Base-by-base conservation (phyloP, 2,888 invertebrate genomes). In the Leucophenga montana region DNA sequence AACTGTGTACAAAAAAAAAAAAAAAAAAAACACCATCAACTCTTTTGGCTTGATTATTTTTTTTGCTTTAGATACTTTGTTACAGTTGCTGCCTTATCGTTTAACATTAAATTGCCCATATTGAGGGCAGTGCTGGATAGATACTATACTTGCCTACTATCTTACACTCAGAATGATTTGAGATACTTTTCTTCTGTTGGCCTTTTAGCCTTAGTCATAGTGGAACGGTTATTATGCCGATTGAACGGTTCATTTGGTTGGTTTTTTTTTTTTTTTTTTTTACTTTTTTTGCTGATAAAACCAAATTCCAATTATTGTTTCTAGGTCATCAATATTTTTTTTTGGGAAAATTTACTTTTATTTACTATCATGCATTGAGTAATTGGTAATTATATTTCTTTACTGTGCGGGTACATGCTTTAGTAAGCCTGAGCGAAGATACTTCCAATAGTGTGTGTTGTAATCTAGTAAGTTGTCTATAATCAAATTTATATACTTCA, bases 61-160 rank as follows among this genome's bases (percentile, higher is more conserved):
- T n/a, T 53, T 61, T 53, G 6, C 39, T 48, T 39, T 66, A 61
- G 65, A 16, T 44, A n/a, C 11, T 22, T 48, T 39, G 65, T 56
- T 20, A 54, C 56, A 66, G 31, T 33, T 54, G 31, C 27, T 33
- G 22, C 56, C 71, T 71, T 68, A 44, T 44, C 33, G 22, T 33
- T 57, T 70, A 75, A 48, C 71, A 57, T 65, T 62, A n/a, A 16
- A 74, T 76, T 72, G 75, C 70, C 64, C 66, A 69, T 67, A 78
- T 78, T 77, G 69, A 70, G 73, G 72, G 48, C 78, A 71, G 70
- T 53, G 39, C 44, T 18, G 16, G 4, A 3, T 20, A 13, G 57
- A 57, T 57, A 57, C 11, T 14, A n/a, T n/a, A n/a, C n/a, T n/a
- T n/a, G n/a, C 31, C n/a, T n/a, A 20, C 14, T 59, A 59, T 59